Evolutionary conservation across 2,888 invertebrate genomes (phyloP).

Genomic region (Griposia aprilina): DNA sequence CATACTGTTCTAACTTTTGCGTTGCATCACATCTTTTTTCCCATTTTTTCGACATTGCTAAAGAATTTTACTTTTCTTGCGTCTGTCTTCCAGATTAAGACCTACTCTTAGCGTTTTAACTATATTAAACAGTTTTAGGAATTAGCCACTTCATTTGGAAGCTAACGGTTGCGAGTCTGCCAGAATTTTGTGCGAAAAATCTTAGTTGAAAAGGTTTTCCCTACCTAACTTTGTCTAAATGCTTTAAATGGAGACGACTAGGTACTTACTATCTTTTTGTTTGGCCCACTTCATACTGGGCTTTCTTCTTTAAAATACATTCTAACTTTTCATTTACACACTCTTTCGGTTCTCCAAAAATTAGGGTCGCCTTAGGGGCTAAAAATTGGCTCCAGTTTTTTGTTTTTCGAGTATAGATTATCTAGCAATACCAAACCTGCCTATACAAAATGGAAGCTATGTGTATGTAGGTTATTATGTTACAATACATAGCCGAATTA

Average conservation of each 20-base stretch:
- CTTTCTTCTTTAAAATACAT: not conserved
- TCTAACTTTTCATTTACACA: constrained; percentile 4
- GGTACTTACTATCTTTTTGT: constrained; percentile 15
- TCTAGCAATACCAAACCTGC: not conserved
- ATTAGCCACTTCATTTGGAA: constrained; percentile 53
- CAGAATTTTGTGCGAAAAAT: constrained; percentile 40
- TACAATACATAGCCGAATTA: constrained; percentile 19
- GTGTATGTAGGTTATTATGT: constrained; percentile 2
- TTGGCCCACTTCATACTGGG: constrained; percentile 15
- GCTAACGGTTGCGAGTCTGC: constrained; percentile 19
- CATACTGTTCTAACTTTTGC: constrained; percentile 54
- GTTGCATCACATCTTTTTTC: constrained; percentile 33
- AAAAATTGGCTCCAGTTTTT: not conserved
- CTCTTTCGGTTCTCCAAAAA: not conserved
- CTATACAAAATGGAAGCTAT: not conserved
- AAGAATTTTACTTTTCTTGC: constrained; percentile 12
- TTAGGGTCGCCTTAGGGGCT: too few species aligned
- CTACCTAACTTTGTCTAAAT: constrained; percentile 29
- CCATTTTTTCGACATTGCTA: not conserved
- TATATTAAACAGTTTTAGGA: constrained; percentile 26
- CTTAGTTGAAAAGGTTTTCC: constrained; percentile 30
- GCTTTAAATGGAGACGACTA: constrained; percentile 21
- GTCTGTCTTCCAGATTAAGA: constrained; percentile 16
- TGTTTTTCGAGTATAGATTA: not conserved
- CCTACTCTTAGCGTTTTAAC: constrained; percentile 9